These are phyloP conservation scores for Pseudoips prasinana DNA, from an alignment of 2,888 invertebrate genomes.

Conservation along the genomic window DNA sequence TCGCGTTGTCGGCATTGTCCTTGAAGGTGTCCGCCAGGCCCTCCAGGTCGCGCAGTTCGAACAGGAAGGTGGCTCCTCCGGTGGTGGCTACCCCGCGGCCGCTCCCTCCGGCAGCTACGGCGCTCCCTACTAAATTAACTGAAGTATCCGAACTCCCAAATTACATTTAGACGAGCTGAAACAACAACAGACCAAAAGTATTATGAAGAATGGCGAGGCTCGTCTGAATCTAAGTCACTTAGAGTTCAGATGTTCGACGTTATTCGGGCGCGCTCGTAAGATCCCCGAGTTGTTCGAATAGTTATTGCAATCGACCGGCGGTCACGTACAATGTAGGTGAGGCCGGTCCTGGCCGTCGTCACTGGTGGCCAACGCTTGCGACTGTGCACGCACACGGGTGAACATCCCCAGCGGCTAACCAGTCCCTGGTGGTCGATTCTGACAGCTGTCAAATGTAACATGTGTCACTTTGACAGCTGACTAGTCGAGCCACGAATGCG, in stretches of 20 bases:
- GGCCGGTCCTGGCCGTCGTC: slow-evolving; percentile 50
- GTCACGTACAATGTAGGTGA: slow-evolving; percentile 79
- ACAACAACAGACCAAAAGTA: slow-evolving; percentile 15
- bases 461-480: slow-evolving; percentile 32
- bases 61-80: slow-evolving; percentile 77
- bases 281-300: slow-evolving; percentile 59
- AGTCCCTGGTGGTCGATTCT: slow-evolving; percentile 49
- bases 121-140: slow-evolving; percentile 78
- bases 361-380: slow-evolving; percentile 70
- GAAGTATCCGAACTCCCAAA: slow-evolving; percentile 30
- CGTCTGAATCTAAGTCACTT: slow-evolving; percentile 28
- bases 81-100: slow-evolving; percentile 82
- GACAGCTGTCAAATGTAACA: slow-evolving; percentile 28
- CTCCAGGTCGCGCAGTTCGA: slow-evolving; percentile 94
- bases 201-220: slow-evolving; percentile 6
- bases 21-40: slow-evolving; percentile 92
- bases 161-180: slow-evolving; percentile 27
- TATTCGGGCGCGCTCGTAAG: slow-evolving; percentile 59
- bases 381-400: slow-evolving; percentile 78
- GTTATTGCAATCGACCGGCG: slow-evolving; percentile 56
- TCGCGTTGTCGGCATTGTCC: slow-evolving; percentile 91
- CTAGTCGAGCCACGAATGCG: slow-evolving; percentile 34
- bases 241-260: slow-evolving; percentile 46
- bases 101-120: slow-evolving; percentile 86
- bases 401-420: slow-evolving; percentile 61